Conservation (phyloP, 2,888 invertebrate genomes). For the Neuroscelio doddi region DNA sequence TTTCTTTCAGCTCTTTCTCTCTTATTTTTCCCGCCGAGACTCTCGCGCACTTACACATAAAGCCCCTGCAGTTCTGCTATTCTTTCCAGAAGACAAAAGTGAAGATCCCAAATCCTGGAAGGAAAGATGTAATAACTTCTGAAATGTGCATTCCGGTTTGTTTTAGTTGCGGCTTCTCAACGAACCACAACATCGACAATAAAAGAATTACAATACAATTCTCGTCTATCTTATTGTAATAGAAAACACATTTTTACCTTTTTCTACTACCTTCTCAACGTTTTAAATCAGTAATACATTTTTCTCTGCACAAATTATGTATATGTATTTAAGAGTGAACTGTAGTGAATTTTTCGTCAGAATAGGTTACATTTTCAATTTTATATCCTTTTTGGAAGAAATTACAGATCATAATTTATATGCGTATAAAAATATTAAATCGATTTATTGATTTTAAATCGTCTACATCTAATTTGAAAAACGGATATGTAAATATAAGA, state of each 20-base stretch:
- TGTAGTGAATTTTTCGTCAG: no score
- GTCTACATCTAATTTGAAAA: no score
- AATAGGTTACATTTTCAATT: no score
- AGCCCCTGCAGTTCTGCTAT: conserved; percentile 31
- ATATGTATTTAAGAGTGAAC: no score
- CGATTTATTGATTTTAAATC: no score
- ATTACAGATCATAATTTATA: no score
- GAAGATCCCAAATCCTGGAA: conserved; percentile 42
- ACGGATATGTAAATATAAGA: no score
- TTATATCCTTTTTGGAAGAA: no score
- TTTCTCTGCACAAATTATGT: no score
- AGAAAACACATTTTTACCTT: background rate
- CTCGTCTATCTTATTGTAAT: background rate
- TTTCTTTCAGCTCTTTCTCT: conserved; percentile 29
- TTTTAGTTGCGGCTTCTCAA: conserved; percentile 42
- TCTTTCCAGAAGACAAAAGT: conserved; percentile 42
- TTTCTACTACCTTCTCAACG: no score
- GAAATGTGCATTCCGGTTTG: conserved; percentile 46
- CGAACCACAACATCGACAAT: conserved; percentile 38
- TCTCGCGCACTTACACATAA: conserved; percentile 39
- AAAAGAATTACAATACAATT: conserved; percentile 15
- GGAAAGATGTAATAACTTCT: conserved; percentile 45
- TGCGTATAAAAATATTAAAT: no score
- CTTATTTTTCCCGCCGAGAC: conserved; percentile 31
- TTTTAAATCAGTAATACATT: no score